Percentiles rank a stretch among this genome's conserved stretches.
Evolutionary conservation across 2,797 vertebrate genomes (phyloP).

Genomic region (Cheirogaleus major): DNA sequence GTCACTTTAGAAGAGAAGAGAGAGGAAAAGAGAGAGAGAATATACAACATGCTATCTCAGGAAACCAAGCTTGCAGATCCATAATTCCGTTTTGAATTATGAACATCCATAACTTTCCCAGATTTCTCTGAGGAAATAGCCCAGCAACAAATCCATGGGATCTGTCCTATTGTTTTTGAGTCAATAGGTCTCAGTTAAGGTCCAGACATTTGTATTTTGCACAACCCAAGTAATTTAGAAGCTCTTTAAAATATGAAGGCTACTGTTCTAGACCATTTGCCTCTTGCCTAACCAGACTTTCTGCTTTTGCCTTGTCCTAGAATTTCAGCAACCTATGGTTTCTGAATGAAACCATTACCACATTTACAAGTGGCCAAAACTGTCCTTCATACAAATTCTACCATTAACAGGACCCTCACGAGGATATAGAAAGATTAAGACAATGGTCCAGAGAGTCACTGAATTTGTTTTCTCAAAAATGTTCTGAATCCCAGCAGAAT

Average conservation of each 20-base stretch:
- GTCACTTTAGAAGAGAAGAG: background rate
- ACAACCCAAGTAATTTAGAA: background rate
- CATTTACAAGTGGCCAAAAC: background rate
- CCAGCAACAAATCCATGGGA: background rate
- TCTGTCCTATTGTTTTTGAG: background rate
- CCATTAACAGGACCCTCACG: background rate
- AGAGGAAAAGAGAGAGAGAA: background rate
- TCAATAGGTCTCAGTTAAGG: accelerated
- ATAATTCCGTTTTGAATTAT: background rate
- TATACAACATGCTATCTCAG: background rate
- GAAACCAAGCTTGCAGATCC: background rate
- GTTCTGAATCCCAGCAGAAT: background rate
- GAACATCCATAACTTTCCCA: background rate
- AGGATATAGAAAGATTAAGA: background rate
- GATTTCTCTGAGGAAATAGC: accelerated
- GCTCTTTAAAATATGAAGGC: background rate
- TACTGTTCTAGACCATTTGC: background rate
- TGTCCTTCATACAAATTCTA: background rate
- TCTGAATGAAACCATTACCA: background rate
- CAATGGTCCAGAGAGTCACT: background rate
- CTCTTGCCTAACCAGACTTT: background rate
- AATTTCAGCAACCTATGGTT: background rate
- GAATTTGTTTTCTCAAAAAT: background rate
- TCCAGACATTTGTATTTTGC: background rate
- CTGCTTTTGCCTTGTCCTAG: background rate